A percentile compares a stretch with the other conserved stretches of the same genome.
Conservation (phyloP, 2,797 vertebrate species). For the Cuniculus paca region DNA sequence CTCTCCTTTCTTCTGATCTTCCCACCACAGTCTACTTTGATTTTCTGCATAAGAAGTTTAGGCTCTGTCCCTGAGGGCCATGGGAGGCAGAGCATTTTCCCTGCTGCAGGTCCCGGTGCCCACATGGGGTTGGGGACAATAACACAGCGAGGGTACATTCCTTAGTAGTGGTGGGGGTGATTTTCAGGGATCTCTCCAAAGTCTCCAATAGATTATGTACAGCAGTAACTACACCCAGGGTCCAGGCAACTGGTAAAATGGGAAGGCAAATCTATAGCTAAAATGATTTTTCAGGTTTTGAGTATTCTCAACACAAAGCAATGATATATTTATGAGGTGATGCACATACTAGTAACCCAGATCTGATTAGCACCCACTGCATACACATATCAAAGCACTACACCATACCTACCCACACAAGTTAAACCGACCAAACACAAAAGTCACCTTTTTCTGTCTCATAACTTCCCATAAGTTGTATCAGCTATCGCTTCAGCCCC, state of each 20-base stretch:
- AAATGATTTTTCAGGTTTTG: background rate
- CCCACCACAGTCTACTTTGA: background rate
- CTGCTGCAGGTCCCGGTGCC: fast-evolving
- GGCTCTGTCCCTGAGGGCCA: fast-evolving
- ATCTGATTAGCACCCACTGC: too few relatives aligned
- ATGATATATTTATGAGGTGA: fast-evolving
- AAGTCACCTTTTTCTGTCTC: background rate
- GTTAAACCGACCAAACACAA: background rate
- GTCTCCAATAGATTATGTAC: too few relatives aligned
- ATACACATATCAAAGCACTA: background rate
- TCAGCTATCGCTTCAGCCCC: background rate
- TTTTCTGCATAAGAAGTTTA: background rate
- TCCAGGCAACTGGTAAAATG: background rate
- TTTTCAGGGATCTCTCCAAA: background rate
- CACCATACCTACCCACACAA: background rate
- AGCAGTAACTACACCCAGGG: fast-evolving
- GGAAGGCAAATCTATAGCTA: background rate
- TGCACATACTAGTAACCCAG: too few relatives aligned
- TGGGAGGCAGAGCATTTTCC: background rate
- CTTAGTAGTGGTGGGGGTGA: fast-evolving
- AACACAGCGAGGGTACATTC: fast-evolving
- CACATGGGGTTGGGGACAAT: fast-evolving
- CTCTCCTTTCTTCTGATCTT: background rate
- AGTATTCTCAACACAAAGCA: too few relatives aligned
- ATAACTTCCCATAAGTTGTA: background rate